Evolutionary conservation across 2,888 invertebrate genomes (phyloP).

Genomic region (Microctonus aethiopoides): DNA sequence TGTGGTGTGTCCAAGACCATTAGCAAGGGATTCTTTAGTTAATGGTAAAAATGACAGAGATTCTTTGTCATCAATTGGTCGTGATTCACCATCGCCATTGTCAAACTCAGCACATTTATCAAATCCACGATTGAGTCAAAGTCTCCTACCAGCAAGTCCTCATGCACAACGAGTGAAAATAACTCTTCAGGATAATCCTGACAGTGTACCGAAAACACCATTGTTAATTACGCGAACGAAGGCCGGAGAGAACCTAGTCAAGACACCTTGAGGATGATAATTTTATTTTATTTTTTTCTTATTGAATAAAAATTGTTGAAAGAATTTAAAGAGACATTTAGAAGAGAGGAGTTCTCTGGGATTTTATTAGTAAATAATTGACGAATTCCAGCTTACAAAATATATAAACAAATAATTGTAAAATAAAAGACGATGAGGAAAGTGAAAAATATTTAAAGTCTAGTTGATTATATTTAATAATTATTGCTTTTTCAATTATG

Average conservation of each 20-base stretch:
- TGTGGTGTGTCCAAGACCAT: not conserved
- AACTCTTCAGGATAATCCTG: conserved; percentile 80
- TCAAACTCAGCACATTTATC: conserved; percentile 19
- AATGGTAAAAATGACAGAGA: conserved; percentile 60
- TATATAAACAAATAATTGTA: no score
- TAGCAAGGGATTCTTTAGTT: conserved; percentile 1
- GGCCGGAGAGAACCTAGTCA: conserved; percentile 82
- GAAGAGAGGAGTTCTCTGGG: not conserved
- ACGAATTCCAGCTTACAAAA: not conserved
- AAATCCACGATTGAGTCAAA: conserved; percentile 39
- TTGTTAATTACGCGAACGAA: conserved; percentile 82
- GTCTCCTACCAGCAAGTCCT: conserved; percentile 71
- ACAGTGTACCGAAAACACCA: conserved; percentile 81
- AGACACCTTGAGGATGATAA: conserved; percentile 69
- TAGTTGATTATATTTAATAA: no score
- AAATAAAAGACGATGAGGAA: not conserved
- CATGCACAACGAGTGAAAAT: conserved; percentile 84
- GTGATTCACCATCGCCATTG: conserved; percentile 63
- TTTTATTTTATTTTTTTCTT: not conserved
- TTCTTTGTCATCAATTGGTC: conserved; percentile 41
- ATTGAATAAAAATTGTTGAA: not conserved
- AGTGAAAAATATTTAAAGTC: not conserved
- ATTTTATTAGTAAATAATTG: not conserved
- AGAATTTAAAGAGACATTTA: not conserved
- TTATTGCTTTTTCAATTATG: not conserved